Percentiles rank a stretch among this genome's conserved stretches.
Evolutionary conservation across 2,888 invertebrate species (phyloP).

Genomic region (Pseudococcus jackbeardsleyi): DNA sequence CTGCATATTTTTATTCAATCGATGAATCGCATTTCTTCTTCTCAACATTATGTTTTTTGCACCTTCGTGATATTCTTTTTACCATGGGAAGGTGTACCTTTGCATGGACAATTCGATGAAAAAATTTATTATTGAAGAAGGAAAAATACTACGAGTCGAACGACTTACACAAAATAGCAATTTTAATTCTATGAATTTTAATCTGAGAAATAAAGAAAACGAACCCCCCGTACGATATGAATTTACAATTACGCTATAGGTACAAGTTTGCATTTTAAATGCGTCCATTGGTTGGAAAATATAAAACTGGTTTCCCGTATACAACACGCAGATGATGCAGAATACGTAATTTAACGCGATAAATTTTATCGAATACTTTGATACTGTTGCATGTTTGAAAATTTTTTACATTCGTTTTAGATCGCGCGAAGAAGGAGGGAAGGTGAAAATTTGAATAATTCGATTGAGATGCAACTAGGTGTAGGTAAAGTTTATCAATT

Average conservation of each 20-base stretch:
- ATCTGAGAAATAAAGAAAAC: not conserved
- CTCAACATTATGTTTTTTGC: too few species aligned
- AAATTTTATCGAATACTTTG: conserved; percentile 17
- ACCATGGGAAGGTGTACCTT: not conserved
- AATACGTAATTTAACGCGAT: conserved; percentile 34
- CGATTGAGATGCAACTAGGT: not conserved
- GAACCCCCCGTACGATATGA: not conserved
- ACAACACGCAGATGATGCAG: conserved; percentile 4
- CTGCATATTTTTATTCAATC: not conserved
- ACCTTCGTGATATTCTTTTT: not conserved
- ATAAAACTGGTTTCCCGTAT: conserved; percentile 31
- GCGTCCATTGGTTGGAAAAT: not conserved
- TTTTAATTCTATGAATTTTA: conserved; percentile 9
- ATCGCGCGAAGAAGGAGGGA: too few species aligned
- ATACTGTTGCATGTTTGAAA: not conserved
- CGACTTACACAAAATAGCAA: not conserved
- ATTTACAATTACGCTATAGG: not conserved
- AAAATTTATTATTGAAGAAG: conserved; percentile 21
- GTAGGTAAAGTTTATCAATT: not conserved
- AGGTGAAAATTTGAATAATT: not conserved
- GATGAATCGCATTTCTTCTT: not conserved
- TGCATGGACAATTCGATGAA: not conserved
- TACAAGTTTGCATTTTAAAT: conserved; percentile 42
- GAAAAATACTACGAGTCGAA: not conserved
- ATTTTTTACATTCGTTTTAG: not conserved